Evolutionary conservation across 2,113 vertebrate species (phyloP).

Genomic region (Microtus pennsylvanicus): DNA sequence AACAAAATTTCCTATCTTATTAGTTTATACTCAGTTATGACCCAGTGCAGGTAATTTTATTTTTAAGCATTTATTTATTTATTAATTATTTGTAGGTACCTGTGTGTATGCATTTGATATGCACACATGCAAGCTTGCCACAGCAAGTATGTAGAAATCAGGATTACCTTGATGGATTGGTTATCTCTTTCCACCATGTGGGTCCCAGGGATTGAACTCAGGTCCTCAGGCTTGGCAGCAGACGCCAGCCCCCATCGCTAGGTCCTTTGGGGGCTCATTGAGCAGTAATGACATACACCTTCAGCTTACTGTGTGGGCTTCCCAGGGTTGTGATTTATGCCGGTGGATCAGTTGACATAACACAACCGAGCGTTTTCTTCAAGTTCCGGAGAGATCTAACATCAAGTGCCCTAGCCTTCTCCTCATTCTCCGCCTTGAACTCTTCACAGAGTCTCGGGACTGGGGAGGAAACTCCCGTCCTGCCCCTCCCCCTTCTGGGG

Average conservation of each 20-base stretch:
- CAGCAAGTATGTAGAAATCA: neutral
- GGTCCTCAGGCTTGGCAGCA: neutral
- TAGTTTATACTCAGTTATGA: neutral
- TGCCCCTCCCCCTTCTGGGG: neutral
- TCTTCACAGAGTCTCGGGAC: neutral
- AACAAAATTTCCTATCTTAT: neutral
- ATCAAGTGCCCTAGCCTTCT: neutral
- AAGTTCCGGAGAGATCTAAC: neutral
- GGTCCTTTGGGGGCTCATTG: neutral
- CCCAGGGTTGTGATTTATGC: neutral
- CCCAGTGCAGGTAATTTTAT: neutral
- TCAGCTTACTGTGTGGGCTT: neutral
- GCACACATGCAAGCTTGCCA: neutral
- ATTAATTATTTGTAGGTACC: neutral
- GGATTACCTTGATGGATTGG: neutral
- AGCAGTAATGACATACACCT: neutral
- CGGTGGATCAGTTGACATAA: neutral
- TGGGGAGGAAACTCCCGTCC: neutral
- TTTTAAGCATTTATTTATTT: neutral
- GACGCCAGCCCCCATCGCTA: too few relatives aligned
- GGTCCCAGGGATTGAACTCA: neutral
- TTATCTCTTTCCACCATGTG: neutral
- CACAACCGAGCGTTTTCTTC: neutral
- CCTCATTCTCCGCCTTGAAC: fast-evolving
- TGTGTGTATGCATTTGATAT: neutral